Conservation (phyloP, 2,888 invertebrate genomes). For the Nipponacmea schrenckii region DNA sequence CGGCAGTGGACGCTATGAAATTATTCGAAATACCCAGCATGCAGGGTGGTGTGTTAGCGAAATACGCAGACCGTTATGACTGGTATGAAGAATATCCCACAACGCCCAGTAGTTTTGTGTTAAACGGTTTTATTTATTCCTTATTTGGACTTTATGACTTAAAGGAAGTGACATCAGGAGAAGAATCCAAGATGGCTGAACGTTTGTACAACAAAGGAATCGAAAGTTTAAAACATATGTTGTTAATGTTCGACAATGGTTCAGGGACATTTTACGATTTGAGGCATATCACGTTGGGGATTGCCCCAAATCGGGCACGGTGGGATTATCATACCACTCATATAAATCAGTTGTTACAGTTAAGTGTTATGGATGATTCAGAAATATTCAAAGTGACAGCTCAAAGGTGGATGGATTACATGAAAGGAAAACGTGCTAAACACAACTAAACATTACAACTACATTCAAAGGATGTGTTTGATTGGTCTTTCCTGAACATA, state of each 20-base stretch:
- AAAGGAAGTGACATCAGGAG: slow-evolving; percentile 78
- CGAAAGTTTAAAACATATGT: slow-evolving; percentile 84
- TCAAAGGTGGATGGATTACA: slow-evolving; percentile 92
- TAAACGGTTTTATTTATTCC: slow-evolving; percentile 98
- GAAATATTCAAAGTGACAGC: slow-evolving; percentile 85
- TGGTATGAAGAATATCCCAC: slow-evolving; percentile 99
- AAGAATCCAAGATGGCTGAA: slow-evolving; percentile 74
- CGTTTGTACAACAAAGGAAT: slow-evolving; percentile 57
- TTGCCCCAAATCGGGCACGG: slow-evolving; percentile 88
- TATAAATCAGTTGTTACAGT: slow-evolving; percentile 85
- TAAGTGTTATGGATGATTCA: slow-evolving; percentile 82
- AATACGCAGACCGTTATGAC: slow-evolving; percentile 83
- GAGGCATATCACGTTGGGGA: slow-evolving; percentile 82
- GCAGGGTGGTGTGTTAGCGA: slow-evolving; percentile 56
- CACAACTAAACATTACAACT: slow-evolving; percentile 77
- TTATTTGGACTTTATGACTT: slow-evolving; percentile 95
- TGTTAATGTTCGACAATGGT: slow-evolving; percentile 91
- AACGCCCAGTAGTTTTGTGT: slow-evolving; percentile 86
- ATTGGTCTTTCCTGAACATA: too few species aligned
- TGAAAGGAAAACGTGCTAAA: slow-evolving; percentile 92
- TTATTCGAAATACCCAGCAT: slow-evolving; percentile 73
- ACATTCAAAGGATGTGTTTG: too few species aligned
- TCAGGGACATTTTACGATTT: slow-evolving; percentile 96
- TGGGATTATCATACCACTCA: slow-evolving; percentile 99
- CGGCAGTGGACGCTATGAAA: slow-evolving; percentile 83